Percentiles rank a stretch among this genome's conserved stretches.
Evolutionary conservation across 30 jellyfish, hydroid and myxozoan species (phyloP).

Genomic region (Catostylus mosaicus): DNA sequence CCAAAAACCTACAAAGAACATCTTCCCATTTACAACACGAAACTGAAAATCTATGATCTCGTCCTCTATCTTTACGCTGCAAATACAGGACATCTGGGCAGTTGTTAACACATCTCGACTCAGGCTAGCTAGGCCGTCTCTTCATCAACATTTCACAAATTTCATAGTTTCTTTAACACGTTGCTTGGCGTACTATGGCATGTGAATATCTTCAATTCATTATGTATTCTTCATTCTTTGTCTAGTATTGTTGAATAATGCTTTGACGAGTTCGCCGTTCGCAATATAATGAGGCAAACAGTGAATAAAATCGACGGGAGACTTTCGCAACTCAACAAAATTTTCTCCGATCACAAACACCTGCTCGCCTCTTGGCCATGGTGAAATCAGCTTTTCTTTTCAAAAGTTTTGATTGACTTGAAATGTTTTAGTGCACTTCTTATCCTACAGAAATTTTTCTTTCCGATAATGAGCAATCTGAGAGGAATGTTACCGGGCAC

Average conservation of each 20-base stretch:
- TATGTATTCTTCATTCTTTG: neutral
- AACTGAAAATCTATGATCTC: conserved; percentile 42
- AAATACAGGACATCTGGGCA: conserved; percentile 50
- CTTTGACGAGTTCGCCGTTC: conserved; percentile 8
- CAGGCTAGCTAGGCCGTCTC: conserved; percentile 12
- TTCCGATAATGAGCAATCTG: too few species aligned
- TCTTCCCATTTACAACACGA: conserved; percentile 25
- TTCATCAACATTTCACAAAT: neutral
- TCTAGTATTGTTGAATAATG: neutral
- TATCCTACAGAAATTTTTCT: neutral
- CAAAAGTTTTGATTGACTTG: neutral
- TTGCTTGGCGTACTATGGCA: neutral
- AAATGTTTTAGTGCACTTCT: neutral
- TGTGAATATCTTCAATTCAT: neutral
- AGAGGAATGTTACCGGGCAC: too few species aligned
- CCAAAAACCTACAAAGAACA: conserved; percentile 71
- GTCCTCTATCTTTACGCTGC: conserved; percentile 42
- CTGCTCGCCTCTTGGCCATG: conserved; percentile 14
- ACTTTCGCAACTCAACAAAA: neutral
- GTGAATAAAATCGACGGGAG: conserved; percentile 30
- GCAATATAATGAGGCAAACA: conserved; percentile 6
- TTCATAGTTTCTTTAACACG: too few species aligned
- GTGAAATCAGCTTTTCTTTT: conserved; percentile 9
- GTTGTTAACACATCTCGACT: conserved; percentile 18
- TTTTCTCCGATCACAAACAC: conserved; percentile 13